A percentile compares a stretch with the other conserved stretches of the same genome.
phyloP scores from a whole-genome alignment of 2,888 invertebrate species.

The Gasteruption jaculator region DNA sequence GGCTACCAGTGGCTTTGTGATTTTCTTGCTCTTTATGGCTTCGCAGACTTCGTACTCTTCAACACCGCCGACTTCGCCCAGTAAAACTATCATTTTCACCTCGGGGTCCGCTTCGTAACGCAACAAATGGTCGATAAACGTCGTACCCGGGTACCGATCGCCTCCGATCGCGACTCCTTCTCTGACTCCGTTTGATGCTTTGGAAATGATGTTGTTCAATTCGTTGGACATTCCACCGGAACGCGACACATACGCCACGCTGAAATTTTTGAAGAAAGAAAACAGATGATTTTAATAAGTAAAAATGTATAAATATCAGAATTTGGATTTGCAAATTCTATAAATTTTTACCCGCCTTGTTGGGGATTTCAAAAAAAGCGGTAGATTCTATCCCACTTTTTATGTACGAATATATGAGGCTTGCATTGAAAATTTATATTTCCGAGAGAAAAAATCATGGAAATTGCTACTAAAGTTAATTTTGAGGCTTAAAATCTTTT shows the following conservation, averaged over 20 bases:
- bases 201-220: slow-evolving; percentile 94
- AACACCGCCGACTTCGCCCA: slow-evolving; percentile 98
- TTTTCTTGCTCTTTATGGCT: slow-evolving; percentile 72
- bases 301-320: neutral
- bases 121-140: slow-evolving; percentile 95
- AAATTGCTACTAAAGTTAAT: no score
- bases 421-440: no score
- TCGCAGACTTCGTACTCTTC: slow-evolving; percentile 96
- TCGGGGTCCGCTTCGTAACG: slow-evolving; percentile 77
- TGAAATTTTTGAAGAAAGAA: slow-evolving; percentile 45
- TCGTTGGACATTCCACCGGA: slow-evolving; percentile 99
- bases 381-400: no score
- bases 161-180: slow-evolving; percentile 99
- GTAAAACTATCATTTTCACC: slow-evolving; percentile 89
- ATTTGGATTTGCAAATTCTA: slow-evolving; percentile 1
- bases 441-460: no score
- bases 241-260: slow-evolving; percentile 96
- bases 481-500: no score
- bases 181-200: slow-evolving; percentile 93
- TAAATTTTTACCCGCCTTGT: neutral
- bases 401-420: no score
- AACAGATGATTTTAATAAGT: slow-evolving; percentile 4
- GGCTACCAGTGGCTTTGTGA: slow-evolving; percentile 92
- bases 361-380: slow-evolving; percentile 10
- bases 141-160: slow-evolving; percentile 96